Conservation (phyloP, 1,140 invertebrate genomes). For the Medauroidea extradentata region DNA sequence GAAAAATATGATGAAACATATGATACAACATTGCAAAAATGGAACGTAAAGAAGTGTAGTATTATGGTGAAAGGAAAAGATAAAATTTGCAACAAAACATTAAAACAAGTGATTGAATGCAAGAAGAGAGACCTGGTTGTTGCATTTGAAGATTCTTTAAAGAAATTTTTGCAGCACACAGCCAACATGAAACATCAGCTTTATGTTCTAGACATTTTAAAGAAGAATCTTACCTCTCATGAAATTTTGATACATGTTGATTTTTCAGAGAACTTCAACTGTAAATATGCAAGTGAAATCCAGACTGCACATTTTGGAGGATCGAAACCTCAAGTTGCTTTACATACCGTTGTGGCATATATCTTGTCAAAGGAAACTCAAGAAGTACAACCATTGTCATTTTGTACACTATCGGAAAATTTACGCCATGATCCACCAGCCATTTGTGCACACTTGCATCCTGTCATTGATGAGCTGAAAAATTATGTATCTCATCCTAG, state of each 20-base stretch:
- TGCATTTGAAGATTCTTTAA: conserved; percentile 12
- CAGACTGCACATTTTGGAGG: conserved; percentile 36
- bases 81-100: too few species aligned
- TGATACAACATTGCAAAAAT: too few species aligned
- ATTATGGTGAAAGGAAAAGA: too few species aligned
- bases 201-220: conserved; percentile 25
- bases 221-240: conserved; percentile 29
- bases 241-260: conserved; percentile 35
- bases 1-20: too few species aligned
- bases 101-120: too few species aligned
- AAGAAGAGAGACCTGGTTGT: conserved; percentile 21
- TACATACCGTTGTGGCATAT: conserved; percentile 37
- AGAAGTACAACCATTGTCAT: conserved; percentile 26
- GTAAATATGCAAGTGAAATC: conserved; percentile 36
- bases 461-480: conserved; percentile 20
- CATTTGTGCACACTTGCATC: conserved; percentile 37
- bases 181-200: conserved; percentile 31
- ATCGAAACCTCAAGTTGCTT: conserved; percentile 30
- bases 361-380: conserved; percentile 16
- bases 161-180: conserved; percentile 23
- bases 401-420: conserved; percentile 38
- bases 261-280: conserved; percentile 37
- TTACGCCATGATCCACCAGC: conserved; percentile 34
- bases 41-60: too few species aligned
- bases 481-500: too few species aligned